Evolutionary conservation across 1,140 invertebrate species (phyloP), one percentile per base, ranked within the genome.

Genomic region (Dryas iulia): DNA sequence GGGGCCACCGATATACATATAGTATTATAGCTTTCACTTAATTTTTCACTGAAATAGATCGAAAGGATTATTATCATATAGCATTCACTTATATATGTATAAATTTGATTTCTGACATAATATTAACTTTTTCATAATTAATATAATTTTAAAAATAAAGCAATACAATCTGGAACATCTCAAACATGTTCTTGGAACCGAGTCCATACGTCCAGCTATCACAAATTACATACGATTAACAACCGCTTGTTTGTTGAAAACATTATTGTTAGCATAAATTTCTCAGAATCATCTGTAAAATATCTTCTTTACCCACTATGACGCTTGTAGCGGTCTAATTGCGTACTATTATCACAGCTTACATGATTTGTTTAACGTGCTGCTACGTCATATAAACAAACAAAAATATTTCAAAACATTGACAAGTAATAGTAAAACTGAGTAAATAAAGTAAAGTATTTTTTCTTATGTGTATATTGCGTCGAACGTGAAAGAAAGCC

Each of bases 201-300:
- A 59, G 21, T 24, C 57, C 54, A 69, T 63, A 33, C 63, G 61
- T 69, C 61, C 56, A 64, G 31, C 53, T 31, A 57, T 59, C 59
- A 54, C 35, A 67, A 59, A 59, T 66, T 59, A 56, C 35, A 18
- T 21, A 39, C 66, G 28, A 47, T 47, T 47, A 47, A 47, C 39
- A 47, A 21, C 10, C 60, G 21, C 21, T 10, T 39, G 68, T 63
- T 52, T 35, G 68, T 54, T 64, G 54, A 59, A 54, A 69, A 63
- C 61, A 33, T 59, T 64, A 63, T 58, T 52, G 57, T 66, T 59
- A 63, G 33, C 59, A 69, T 67, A 56, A 63, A 63, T 63, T 69
- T 69, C 60, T 69, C 25, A 58, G 56, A 64, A 69, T 52, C 58
- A 57, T 54, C 68, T 69, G 61, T 54, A 25, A 52, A 63, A 63